Percentiles rank a stretch among this genome's conserved stretches.
phyloP scores from a whole-genome alignment of 2,113 vertebrate species.

The Naja naja region DNA sequence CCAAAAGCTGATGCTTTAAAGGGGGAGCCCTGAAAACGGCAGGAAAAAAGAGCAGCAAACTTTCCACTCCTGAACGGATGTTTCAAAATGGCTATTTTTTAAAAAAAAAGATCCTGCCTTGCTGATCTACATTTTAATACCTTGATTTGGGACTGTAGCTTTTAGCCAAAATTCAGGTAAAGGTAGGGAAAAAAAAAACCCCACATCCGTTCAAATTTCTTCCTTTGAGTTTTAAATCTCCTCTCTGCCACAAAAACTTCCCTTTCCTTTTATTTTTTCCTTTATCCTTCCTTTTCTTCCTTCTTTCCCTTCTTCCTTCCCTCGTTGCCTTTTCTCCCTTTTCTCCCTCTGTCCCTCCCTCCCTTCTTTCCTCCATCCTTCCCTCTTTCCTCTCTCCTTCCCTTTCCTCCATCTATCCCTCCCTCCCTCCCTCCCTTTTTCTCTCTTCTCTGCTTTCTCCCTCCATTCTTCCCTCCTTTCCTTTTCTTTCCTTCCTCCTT shows the following conservation, averaged over 20 bases:
- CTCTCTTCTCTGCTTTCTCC: not conserved
- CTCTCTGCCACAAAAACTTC: not conserved
- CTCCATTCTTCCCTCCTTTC: not conserved
- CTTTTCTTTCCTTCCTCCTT: not conserved
- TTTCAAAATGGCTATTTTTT: not conserved
- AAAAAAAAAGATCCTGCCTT: not conserved
- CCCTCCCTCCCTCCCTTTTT: not conserved
- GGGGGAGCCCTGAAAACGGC: not conserved
- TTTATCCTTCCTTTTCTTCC: no score
- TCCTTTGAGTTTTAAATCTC: not conserved
- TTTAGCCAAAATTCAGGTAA: not conserved
- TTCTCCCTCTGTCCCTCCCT: not conserved
- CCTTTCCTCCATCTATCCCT: not conserved
- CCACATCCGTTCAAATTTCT: not conserved
- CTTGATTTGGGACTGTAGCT: not conserved
- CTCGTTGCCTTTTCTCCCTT: not conserved
- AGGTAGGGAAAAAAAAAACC: not conserved
- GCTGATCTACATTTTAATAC: not conserved
- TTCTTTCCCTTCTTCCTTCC: not conserved
- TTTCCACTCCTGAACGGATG: not conserved
- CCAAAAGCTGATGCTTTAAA: accelerated
- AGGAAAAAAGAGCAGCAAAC: not conserved
- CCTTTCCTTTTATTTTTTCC: no score
- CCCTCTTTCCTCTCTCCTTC: no score
- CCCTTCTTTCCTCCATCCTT: no score